Base-by-base conservation (phyloP, 2,888 invertebrate species). In the Chydorus sphaericus region DNA sequence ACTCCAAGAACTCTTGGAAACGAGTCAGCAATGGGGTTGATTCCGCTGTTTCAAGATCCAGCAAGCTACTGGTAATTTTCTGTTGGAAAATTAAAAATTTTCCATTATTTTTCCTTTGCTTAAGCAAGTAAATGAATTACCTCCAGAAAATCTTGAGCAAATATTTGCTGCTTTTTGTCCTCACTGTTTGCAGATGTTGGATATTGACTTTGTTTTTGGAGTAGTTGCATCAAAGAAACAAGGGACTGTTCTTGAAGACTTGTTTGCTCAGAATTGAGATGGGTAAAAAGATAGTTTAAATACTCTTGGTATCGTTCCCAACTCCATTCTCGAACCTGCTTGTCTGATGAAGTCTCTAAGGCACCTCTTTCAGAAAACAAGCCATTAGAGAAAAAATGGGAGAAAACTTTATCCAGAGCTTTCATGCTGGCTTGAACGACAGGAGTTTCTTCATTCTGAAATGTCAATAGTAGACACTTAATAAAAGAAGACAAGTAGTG, bases 1-100 rank as follows among this genome's bases (percentile, higher is more conserved):
- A 84, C 57, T 78, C 75, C 0, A 82, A 73, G 66, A 82, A 85
- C 68, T 86, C 85, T 65, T 83, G 81, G 66, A 85, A 85, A 62
- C 82, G 77, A 11, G 73, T 70, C 59, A 88, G 77, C 1, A 82
- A 71, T 30, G 74, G 70, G 0, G 73, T 67, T 68, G 80, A 82
- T 28, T 79, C 75, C 50, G n/a, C n/a, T n/a, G 74, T 70, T 48
- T 80, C 78, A 1, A 76, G 71, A 31, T 80, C 80, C 39, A 87
- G 67, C 14, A 88, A 66, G 48, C 77, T 76, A 63, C 74, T 73
- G 55, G 88, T 72, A 60, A 88, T 74, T 50, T 73, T 74, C 77
- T 78, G 70, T 33, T n/a, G n/a, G n/a, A n/a, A n/a, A n/a, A n/a
- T n/a, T n/a, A n/a, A n/a, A n/a, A n/a, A n/a, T n/a, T n/a, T n/a